Conservation (phyloP, 2,797 vertebrate species). For the Telmatherina bonti region DNA sequence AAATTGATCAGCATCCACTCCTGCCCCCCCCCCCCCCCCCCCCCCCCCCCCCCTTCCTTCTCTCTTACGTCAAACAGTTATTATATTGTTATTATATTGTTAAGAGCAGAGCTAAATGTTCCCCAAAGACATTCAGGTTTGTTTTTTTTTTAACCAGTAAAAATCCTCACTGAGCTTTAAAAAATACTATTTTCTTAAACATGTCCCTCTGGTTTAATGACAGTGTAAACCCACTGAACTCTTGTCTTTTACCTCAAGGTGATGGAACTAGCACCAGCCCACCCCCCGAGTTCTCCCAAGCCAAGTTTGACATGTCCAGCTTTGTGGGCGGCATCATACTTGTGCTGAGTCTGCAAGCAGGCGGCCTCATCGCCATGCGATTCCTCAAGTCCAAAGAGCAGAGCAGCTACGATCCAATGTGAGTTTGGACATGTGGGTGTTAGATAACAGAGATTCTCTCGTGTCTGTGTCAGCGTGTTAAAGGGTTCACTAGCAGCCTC, state of each 20-base stretch:
- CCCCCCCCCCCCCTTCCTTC: neutral
- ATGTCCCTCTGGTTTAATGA: neutral
- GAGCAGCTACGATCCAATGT: conserved; percentile 95
- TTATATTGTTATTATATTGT: conserved; percentile 43
- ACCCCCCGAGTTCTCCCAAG: conserved; percentile 77
- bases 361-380: conserved; percentile 88
- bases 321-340: conserved; percentile 93
- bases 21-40: neutral
- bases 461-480: neutral
- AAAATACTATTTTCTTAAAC: neutral
- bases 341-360: conserved; percentile 89
- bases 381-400: conserved; percentile 93
- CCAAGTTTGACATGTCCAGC: conserved; percentile 90
- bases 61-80: conserved; percentile 48
- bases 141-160: conserved; percentile 12
- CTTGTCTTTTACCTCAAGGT: conserved; percentile 41
- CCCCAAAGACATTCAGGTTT: conserved; percentile 8
- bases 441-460: conserved; percentile 24
- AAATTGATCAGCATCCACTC: conserved; percentile 25
- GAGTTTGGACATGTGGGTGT: conserved; percentile 73
- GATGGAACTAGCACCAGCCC: conserved; percentile 50
- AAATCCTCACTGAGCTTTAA: neutral
- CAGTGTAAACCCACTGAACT: conserved; percentile 7
- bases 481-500: conserved; percentile 42
- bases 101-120: conserved; percentile 44